Evolutionary conservation across 2,888 invertebrate species (phyloP), one percentile per base, ranked within the genome.

Genomic region (Acrobasis suavella): DNA sequence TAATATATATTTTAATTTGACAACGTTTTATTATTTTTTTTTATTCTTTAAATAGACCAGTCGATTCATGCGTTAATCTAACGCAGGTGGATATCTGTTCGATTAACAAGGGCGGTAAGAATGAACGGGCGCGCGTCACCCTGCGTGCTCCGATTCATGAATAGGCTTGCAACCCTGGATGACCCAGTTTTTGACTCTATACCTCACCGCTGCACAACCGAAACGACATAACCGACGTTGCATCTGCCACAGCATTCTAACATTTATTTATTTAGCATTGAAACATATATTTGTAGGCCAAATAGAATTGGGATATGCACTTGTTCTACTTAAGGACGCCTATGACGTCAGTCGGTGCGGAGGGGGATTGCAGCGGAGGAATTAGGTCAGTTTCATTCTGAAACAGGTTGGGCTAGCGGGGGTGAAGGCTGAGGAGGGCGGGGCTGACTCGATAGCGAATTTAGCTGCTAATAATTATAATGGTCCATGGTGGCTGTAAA

Each of bases 341-440:
- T 84, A 90, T 94, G 93, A 94, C 94, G 94, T 94, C 94, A 94
- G 90, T 87, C 68, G 76, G 81, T 80, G 83, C 78, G 87, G 86
- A 80, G 84, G 85, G 88, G 86, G 87, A 76, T 69, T 91, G 91
- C 91, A 91, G 82, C 77, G 72, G 70, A 74, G 85, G 87, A 94
- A 93, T 91, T 93, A 86, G 94, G 93, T 93, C 93, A 93, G 93
- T 93, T 94, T 94, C 94, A 94, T 94, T 94, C 94, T 94, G 92
- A 93, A 94, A 93, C 92, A 92, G 90, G 89, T 84, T 84, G 72
- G 78, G 76, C 62, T 74, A 65, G 70, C 69, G 77, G 73, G 77
- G 80, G 71, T 55, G 73, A 69, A 76, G 65, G 73, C 72, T 74
- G 76, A 76, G 74, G 67, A 75, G 72, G 75, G 74, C 68, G 72